Conservation (phyloP, 2,888 invertebrate genomes). For the Ctenicera cuprea region DNA sequence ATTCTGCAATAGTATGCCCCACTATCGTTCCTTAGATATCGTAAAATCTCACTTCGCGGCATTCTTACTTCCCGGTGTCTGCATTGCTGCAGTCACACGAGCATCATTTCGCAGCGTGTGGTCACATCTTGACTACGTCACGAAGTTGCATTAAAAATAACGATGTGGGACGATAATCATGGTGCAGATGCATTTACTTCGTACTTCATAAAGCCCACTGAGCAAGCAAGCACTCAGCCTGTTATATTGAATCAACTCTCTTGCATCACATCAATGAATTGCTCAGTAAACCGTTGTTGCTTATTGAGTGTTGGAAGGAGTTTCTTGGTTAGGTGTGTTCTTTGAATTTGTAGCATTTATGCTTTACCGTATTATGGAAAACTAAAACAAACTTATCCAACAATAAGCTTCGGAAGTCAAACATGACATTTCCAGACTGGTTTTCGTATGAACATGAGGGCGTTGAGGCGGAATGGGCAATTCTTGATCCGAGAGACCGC, state of each 20-base stretch:
- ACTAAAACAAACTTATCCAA: slow-evolving; percentile 59
- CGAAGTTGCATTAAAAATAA: slow-evolving; percentile 11
- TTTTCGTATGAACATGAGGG: slow-evolving; percentile 60
- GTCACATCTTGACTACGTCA: slow-evolving; percentile 3
- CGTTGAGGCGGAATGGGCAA: slow-evolving; percentile 61
- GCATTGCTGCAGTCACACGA: background rate
- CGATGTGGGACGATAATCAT: background rate
- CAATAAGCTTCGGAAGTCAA: slow-evolving; percentile 61
- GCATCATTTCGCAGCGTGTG: slow-evolving; percentile 15
- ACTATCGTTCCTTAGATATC: slow-evolving; percentile 26
- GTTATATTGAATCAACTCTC: background rate
- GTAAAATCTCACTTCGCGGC: slow-evolving; percentile 16
- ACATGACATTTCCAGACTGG: slow-evolving; percentile 62
- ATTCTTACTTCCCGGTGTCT: slow-evolving; percentile 17
- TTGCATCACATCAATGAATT: background rate
- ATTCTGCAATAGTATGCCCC: slow-evolving; percentile 42
- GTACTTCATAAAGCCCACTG: background rate
- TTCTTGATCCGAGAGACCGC: slow-evolving; percentile 60
- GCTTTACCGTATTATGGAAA: slow-evolving; percentile 53
- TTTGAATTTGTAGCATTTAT: background rate
- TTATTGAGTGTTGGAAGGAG: too few relatives aligned
- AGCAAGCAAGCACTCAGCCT: background rate
- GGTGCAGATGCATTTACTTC: background rate
- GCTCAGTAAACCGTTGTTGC: background rate
- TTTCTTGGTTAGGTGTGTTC: too few relatives aligned